Evolutionary conservation across 2,113 vertebrate species (phyloP).

Genomic region (Menura novaehollandiae): DNA sequence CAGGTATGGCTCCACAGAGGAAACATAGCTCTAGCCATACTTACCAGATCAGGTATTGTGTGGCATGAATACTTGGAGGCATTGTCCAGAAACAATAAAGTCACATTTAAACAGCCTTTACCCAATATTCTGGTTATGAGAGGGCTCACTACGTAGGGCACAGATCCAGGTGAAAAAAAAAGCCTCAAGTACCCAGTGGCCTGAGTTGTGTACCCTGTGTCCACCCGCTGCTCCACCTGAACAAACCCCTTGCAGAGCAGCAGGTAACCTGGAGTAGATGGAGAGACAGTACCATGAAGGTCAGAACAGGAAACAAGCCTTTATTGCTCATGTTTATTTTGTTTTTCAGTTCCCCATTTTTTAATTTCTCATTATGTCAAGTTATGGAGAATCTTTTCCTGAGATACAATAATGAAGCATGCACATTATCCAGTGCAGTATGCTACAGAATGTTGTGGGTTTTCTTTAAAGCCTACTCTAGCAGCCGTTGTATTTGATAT

Average conservation of each 20-base stretch:
- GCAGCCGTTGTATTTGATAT: background rate
- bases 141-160: background rate
- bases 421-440: background rate
- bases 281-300: background rate
- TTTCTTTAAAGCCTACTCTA: slow-evolving; percentile 1
- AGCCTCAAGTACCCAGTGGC: background rate
- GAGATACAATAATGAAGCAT: background rate
- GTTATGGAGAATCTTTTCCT: background rate
- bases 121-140: background rate
- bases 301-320: background rate
- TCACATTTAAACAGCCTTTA: background rate
- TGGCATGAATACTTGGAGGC: background rate
- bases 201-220: background rate
- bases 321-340: background rate
- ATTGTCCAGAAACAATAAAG: background rate
- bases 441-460: background rate
- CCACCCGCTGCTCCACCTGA: background rate
- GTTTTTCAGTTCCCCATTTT: background rate
- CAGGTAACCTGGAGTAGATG: background rate
- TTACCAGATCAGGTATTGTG: background rate
- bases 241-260: background rate
- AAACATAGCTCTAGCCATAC: background rate
- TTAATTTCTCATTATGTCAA: background rate
- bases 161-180: background rate
- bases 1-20: background rate